Base-by-base conservation (phyloP, 2,888 invertebrate genomes). In the Crematogaster levior region DNA sequence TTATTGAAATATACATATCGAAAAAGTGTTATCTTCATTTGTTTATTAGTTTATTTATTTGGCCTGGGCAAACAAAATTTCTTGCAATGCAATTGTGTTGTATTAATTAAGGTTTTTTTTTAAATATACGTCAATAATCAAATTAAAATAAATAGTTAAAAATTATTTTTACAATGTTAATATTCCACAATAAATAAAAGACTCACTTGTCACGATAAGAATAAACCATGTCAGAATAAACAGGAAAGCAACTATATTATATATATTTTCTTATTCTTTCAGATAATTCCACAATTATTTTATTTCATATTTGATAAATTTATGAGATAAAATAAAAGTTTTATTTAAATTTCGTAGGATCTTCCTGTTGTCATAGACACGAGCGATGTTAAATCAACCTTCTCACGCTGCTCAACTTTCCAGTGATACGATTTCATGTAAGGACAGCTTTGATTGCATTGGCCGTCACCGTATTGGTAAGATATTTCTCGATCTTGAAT, bases 401-500 rank as follows among this genome's bases (percentile, higher is more conserved):
- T 51, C 43, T 37, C 24, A 61, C 6, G 1, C 24, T n/a, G 40
- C 40, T 40, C 60, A 58, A 80, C 58, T 80, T 43, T 80, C 12
- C 18, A 27, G 24, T 46, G 48, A 61, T 74, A 73, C 18, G 48
- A 27, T 37, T 37, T 37, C 27, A 18, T n/a, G 18, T 40, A 75
- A 40, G 65, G 51, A 15, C 51, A 65, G 27, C 18, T 51, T 40
- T 40, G 65, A 75, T 63, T 75, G 65, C 37, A 75, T 53, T 34
- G 53, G 37, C 58, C 80, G 46, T 58, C 48, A 27, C 61, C 66
- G 53, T 53, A 65, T 74, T 24, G 61, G 40, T 34, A 21, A 30
- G 40, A 43, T 53, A 61, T 43, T 53, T 82, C 30, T 46, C 24
- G 21, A 53, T 51, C 51, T n/a, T 7, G 48, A 63, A 34, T 63